Percentiles rank a stretch among this genome's conserved stretches.
Conservation (phyloP, 2,888 invertebrate species). For the Synergus umbraculus region DNA sequence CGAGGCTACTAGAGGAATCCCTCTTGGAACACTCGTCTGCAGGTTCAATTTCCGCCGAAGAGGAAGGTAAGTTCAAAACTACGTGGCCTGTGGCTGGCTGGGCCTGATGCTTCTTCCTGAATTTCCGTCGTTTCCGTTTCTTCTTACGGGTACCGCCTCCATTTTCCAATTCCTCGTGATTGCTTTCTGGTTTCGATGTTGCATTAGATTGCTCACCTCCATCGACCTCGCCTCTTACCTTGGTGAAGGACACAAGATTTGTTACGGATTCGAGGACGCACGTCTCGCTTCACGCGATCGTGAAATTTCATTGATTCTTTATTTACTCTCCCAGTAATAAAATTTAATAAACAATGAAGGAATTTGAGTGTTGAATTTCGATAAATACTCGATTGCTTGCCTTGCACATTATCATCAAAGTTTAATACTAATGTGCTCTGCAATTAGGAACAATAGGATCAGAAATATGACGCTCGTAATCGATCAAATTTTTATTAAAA, state of each 20-base stretch:
- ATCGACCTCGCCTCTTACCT: conserved; percentile 61
- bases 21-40: conserved; percentile 71
- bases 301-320: conserved; percentile 1
- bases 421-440: background rate
- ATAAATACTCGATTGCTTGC: background rate
- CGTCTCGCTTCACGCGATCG: background rate
- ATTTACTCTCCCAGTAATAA: background rate
- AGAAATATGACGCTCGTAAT: background rate
- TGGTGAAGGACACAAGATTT: conserved; percentile 41
- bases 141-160: conserved; percentile 63
- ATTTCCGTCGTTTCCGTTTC: conserved; percentile 70
- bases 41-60: conserved; percentile 54
- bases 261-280: conserved; percentile 25
- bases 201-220: conserved; percentile 60
- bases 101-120: conserved; percentile 62
- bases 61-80: conserved; percentile 64
- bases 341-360: background rate
- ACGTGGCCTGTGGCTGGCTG: conserved; percentile 69
- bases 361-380: background rate
- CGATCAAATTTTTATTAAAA: background rate
- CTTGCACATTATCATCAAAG: background rate
- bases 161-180: conserved; percentile 69
- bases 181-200: conserved; percentile 69
- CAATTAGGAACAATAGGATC: background rate
- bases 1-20: conserved; percentile 73